Base-by-base conservation (phyloP, 2,797 vertebrate genomes). In the Lutjanus argentimaculatus region DNA sequence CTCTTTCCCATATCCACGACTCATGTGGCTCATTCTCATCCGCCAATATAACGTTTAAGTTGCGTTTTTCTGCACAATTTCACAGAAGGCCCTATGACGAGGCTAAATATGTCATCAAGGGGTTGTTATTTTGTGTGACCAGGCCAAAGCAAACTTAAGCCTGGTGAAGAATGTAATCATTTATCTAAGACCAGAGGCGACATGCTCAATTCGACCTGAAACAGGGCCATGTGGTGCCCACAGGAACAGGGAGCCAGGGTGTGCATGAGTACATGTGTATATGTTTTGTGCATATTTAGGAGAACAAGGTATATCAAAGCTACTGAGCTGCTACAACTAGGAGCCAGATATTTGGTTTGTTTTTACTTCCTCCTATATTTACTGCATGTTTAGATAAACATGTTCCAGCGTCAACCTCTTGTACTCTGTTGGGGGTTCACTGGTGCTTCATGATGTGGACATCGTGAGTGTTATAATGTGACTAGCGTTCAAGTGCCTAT, bases 121-220 rank as follows among this genome's bases (percentile, higher is more conserved):
- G 74, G 72, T 88, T 92, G 92, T 94, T 95, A 86, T 92, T 91
- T 91, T 93, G 90, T 73, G 73, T 36, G 45, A 63, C 51, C 68
- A 68, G 79, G 94, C 94, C 94, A 95, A 95, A 93, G 90, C 91
- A 95, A 95, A 95, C 91, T 77, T 64, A 65, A 80, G 87, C 72
- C 87, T 82, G 70, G 86, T 91, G 82, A 93, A 93, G 91, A 95
- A 94, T 94, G 90, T 89, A 93, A 94, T 92, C 89, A 92, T 95
- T 95, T 95, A 92, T 96, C 89, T 92, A 92, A 94, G 92, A 93
- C 86, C 89, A 81, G 74, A 73, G 89, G 89, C 69, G 80, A 90
- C 89, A 93, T 85, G 93, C 90, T 94, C 91, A 92, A 94, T 95
- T 95, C 94, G 83, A 88, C 89, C 85, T 93, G 88, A 93, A 95